Percentiles rank a stretch among this genome's conserved stretches.
phyloP scores from a whole-genome alignment of 23 tunicate species.

The Halocynthia roretzi region DNA sequence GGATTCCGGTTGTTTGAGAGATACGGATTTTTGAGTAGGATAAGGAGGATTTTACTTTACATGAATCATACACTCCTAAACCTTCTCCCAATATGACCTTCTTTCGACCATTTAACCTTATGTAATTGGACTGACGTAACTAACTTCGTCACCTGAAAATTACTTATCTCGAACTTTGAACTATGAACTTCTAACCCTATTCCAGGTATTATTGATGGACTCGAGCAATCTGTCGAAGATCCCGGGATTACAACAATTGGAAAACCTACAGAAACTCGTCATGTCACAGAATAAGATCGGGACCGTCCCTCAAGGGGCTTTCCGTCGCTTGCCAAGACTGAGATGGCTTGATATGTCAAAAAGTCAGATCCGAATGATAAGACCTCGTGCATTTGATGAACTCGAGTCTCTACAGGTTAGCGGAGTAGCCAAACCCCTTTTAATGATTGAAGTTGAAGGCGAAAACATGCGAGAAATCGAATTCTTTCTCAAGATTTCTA shows the following conservation, averaged over 20 bases:
- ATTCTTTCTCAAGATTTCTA: no score
- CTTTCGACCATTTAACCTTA: no score
- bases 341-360: constrained; percentile 18
- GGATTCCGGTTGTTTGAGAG: no score
- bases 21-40: no score
- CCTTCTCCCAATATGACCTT: no score
- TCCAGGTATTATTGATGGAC: constrained; percentile 46
- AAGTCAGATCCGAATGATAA: constrained; percentile 26
- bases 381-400: constrained; percentile 26
- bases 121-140: no score
- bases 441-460: no score
- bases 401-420: constrained; percentile 44
- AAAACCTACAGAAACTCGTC: constrained; percentile 22
- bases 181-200: background rate
- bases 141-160: background rate
- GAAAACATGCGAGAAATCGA: no score
- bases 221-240: constrained; percentile 32
- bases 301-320: constrained; percentile 19
- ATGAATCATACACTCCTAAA: no score
- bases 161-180: background rate
- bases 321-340: constrained; percentile 30
- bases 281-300: constrained; percentile 34
- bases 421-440: no score
- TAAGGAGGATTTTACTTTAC: no score
- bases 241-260: constrained; percentile 32